A percentile compares a stretch with the other conserved stretches of the same genome.
phyloP scores from a whole-genome alignment of 92 coral and sea anemone species.

The Micromussa lordhowensis region DNA sequence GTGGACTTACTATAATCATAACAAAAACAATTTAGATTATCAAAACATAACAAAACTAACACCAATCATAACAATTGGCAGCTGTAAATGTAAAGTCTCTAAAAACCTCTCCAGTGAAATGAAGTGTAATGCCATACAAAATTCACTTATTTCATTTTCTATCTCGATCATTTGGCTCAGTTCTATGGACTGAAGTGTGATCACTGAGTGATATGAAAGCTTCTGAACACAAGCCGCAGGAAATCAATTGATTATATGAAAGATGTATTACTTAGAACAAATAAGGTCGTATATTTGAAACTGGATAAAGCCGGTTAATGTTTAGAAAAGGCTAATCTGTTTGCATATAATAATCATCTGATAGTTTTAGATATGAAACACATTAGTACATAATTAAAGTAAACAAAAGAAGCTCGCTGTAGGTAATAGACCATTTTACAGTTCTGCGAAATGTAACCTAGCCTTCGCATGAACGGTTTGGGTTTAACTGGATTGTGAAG shows the following conservation, averaged over 20 bases:
- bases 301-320: too few species aligned
- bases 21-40: background rate
- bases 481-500: too few species aligned
- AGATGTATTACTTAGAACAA: background rate
- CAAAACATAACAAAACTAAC: background rate
- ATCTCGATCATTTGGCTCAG: too few species aligned
- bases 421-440: too few species aligned
- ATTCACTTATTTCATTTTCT: background rate
- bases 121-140: background rate
- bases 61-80: background rate
- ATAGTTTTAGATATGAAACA: too few species aligned
- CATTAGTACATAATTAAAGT: too few species aligned
- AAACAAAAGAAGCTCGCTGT: too few species aligned
- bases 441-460: too few species aligned
- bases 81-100: background rate
- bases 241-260: background rate
- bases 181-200: too few species aligned
- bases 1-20: background rate
- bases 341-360: background rate
- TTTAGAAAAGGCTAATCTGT: background rate
- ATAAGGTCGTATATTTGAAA: background rate
- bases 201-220: background rate
- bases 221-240: background rate
- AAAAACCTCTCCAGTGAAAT: background rate
- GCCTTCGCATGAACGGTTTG: too few species aligned